Evolutionary conservation across 92 coral and sea anemone species (phyloP).

Genomic region (Pocillopora meandrina): DNA sequence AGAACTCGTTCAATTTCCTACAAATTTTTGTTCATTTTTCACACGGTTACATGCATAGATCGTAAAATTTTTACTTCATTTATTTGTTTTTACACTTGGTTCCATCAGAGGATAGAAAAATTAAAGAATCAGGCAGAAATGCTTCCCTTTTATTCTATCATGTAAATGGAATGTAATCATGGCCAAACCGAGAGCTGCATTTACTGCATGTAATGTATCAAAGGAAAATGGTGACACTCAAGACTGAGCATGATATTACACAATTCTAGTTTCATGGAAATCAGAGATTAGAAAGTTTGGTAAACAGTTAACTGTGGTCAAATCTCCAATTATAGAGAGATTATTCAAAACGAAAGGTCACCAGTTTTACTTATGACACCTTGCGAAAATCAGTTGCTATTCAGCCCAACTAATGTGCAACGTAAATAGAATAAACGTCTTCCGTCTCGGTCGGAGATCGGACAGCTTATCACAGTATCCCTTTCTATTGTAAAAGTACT

Average conservation of each 20-base stretch:
- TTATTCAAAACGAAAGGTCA: conserved; percentile 21
- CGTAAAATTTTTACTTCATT: too few species aligned
- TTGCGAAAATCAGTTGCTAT: conserved; percentile 24
- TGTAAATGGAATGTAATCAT: too few species aligned
- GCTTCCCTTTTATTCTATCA: too few species aligned
- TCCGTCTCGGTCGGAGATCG: conserved; percentile 23
- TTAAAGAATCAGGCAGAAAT: too few species aligned
- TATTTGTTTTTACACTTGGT: too few species aligned
- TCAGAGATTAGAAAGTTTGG: conserved; percentile 37
- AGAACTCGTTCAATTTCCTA: neutral
- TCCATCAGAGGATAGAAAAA: too few species aligned
- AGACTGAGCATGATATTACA: neutral
- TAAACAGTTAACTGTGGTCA: conserved; percentile 30
- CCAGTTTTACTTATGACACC: conserved; percentile 21
- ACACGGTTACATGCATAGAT: too few species aligned
- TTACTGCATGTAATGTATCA: neutral
- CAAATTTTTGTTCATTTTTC: neutral
- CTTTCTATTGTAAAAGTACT: conserved; percentile 16
- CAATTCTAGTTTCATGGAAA: conserved; percentile 36
- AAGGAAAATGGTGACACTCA: too few species aligned
- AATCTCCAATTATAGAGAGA: conserved; percentile 9
- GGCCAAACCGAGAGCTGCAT: neutral
- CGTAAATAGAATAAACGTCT: conserved; percentile 25
- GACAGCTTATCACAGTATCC: conserved; percentile 15
- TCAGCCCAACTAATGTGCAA: conserved; percentile 25